Evolutionary conservation across 2,113 vertebrate species (phyloP).

Genomic region (Oceanites oceanicus): DNA sequence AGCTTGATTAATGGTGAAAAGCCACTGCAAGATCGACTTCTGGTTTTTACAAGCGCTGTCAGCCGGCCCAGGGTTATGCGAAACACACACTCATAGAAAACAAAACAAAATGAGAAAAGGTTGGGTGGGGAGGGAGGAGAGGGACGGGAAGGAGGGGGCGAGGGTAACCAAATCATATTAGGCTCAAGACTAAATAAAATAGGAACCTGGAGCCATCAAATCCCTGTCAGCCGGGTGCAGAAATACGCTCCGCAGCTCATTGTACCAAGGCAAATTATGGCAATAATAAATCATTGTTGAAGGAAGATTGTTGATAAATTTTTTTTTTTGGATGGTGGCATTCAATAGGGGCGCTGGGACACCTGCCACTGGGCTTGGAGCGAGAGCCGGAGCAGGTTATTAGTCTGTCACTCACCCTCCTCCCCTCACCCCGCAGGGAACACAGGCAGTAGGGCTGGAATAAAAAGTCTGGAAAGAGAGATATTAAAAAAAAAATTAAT

Average conservation of each 20-base stretch:
- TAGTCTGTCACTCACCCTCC: constrained; percentile 72
- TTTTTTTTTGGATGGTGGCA: constrained; percentile 53
- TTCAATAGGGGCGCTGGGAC: constrained; percentile 64
- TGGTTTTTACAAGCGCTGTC: constrained; percentile 76
- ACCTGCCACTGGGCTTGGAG: constrained; percentile 66
- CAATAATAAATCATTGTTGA: constrained; percentile 80
- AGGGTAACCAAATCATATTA: constrained; percentile 70
- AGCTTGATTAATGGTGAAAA: constrained; percentile 82
- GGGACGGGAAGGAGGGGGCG: background rate
- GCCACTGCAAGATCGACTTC: constrained; percentile 76
- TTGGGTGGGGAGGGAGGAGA: constrained; percentile 36
- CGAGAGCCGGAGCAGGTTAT: constrained; percentile 63
- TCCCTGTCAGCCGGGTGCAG: constrained; percentile 51
- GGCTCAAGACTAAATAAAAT: constrained; percentile 69
- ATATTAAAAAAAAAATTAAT: constrained; percentile 7
- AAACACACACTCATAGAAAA: constrained; percentile 68
- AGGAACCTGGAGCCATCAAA: constrained; percentile 54
- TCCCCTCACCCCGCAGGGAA: background rate
- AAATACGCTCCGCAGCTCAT: constrained; percentile 49
- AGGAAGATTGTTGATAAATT: constrained; percentile 74
- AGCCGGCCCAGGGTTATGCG: constrained; percentile 69
- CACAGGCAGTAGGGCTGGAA: background rate
- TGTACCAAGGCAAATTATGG: constrained; percentile 72
- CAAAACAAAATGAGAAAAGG: constrained; percentile 71
- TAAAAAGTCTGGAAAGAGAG: constrained; percentile 23